These are phyloP conservation scores for Potamilus streckersoni DNA, from an alignment of 1,140 invertebrate genomes.

Conservation along the genomic window DNA sequence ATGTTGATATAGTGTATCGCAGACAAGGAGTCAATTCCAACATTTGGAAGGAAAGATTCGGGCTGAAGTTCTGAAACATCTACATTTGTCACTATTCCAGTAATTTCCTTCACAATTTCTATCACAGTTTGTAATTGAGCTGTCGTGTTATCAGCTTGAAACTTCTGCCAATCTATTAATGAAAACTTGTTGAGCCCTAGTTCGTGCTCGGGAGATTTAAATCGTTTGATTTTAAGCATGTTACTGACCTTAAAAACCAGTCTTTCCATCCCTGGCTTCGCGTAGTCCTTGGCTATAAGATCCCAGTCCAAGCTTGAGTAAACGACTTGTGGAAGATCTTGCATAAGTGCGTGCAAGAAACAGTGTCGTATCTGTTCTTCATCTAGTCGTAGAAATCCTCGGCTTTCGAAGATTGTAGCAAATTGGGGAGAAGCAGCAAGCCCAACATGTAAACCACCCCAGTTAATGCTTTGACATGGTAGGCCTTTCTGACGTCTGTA, in stretches of 20 bases:
- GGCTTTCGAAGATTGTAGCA: constrained; percentile 10
- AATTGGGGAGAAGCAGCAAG: constrained; percentile 21
- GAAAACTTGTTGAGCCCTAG: not conserved
- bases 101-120: no score
- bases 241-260: not conserved
- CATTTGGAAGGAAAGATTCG: no score
- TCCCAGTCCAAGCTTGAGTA: constrained; percentile 25
- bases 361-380: constrained; percentile 16
- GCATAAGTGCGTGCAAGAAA: constrained; percentile 21
- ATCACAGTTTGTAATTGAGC: no score
- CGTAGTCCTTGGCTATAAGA: not conserved
- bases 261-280: not conserved
- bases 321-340: constrained; percentile 2
- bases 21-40: no score
- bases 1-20: no score
- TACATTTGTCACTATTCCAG: no score
- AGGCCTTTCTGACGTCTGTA: constrained; percentile 23
- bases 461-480: constrained; percentile 33
- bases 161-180: no score
- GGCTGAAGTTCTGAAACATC: no score
- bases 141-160: no score
- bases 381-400: constrained; percentile 16
- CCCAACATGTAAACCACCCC: constrained; percentile 30
- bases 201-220: not conserved
- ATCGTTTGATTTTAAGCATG: not conserved